Evolutionary conservation across 2,888 invertebrate genomes (phyloP), one percentile per base, ranked within the genome.

Genomic region (Siphonodentalium dalli): DNA sequence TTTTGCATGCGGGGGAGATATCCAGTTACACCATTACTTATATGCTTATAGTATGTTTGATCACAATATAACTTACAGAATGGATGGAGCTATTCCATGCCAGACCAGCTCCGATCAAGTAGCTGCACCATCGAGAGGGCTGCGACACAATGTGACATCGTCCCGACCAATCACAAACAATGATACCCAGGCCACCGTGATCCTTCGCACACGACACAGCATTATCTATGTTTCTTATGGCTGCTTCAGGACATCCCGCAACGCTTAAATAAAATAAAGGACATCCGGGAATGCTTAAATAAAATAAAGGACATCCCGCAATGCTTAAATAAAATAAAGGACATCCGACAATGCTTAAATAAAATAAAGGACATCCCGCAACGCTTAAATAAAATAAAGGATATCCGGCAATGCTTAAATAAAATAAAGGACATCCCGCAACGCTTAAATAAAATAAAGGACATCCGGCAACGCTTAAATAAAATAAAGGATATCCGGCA

Each of bases 161-260:
- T 34, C 86, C 86, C 9, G 86, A 85, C 87, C 87, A 87, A 64
- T 87, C 85, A 37, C 86, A 86, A 2, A 86, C 83, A 11, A 87
- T 78, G 45, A 86, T 75, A 8, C 86, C 86, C 27, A 85, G 77
- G 74, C 70, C 84, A 77, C 74, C 71, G 56, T 85, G 84, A 9
- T 83, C 82, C 2, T 82, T 70, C 4, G 85, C 85, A 52, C 85
- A 83, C 64, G 84, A 83, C 35, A 85, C 80, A 6, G 86, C 86
- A 66, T 84, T 83, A 65, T 83, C 85, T 37, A 86, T 84, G 69
- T 86, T 87, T 18, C 84, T 84, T 11, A 85, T 80, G 7, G 86
- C 85, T 15, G 86, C 86, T 54, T 86, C 86, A 1, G 87, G 86
- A 77, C 86, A 86, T 8, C 87, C 87, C 7, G 86, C 85, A 42